phyloP scores from a whole-genome alignment of 1,140 invertebrate genomes.

The Drosophila malerkotliana region DNA sequence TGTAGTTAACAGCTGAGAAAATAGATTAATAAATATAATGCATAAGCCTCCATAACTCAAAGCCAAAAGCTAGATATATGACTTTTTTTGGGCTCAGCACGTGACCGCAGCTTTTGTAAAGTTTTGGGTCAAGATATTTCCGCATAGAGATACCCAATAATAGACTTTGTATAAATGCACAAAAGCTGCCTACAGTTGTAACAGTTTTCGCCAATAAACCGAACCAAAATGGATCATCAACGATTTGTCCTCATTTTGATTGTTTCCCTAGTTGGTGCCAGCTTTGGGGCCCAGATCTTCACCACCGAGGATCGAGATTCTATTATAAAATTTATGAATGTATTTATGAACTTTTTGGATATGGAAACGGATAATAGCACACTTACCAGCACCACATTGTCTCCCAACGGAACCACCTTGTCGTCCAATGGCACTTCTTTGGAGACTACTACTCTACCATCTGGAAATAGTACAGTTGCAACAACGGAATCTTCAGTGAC shows the following conservation, averaged over 20 bases:
- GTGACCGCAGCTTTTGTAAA: slow-evolving; percentile 5
- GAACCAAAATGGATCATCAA: slow-evolving; percentile 40
- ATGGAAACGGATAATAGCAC: slow-evolving; percentile 39
- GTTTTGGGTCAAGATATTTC: slow-evolving; percentile 11
- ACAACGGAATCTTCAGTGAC: slow-evolving; percentile 13
- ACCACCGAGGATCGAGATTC: slow-evolving; percentile 55
- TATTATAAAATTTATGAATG: slow-evolving; percentile 61
- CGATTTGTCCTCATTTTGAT: slow-evolving; percentile 34
- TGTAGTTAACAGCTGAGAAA: not conserved
- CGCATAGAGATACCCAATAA: slow-evolving; percentile 25
- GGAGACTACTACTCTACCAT: slow-evolving; percentile 25
- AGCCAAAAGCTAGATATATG: slow-evolving; percentile 2
- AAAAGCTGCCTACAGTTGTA: not conserved
- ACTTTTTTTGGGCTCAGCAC: slow-evolving; percentile 5
- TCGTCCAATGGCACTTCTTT: slow-evolving; percentile 2
- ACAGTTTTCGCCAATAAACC: slow-evolving; percentile 16
- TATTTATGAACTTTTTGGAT: slow-evolving; percentile 59
- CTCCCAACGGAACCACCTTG: not conserved
- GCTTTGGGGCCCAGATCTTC: slow-evolving; percentile 43
- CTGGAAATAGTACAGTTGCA: not conserved
- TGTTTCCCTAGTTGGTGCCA: slow-evolving; percentile 10
- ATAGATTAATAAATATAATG: slow-evolving; percentile 7
- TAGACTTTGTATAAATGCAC: slow-evolving; percentile 18
- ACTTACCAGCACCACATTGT: slow-evolving; percentile 3
- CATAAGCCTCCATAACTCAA: not conserved